These are phyloP conservation scores for Sebastes hubbsi DNA, from an alignment of 2,797 vertebrate genomes.

Conservation along the genomic window DNA sequence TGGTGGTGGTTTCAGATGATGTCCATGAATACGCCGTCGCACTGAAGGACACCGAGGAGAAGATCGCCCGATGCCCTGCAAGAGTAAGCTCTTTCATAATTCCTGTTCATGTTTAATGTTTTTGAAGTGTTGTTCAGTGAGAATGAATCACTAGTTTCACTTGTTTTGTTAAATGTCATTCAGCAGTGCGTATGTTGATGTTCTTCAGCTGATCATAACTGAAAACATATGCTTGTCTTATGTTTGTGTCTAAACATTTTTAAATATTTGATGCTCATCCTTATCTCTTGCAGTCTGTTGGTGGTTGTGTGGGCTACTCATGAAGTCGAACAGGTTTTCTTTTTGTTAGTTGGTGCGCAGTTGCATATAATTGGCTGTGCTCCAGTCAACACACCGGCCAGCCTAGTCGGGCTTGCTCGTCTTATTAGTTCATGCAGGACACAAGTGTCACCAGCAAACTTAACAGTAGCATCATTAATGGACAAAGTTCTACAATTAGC, in stretches of 20 bases:
- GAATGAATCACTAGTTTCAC: not conserved
- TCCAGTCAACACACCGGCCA: not conserved
- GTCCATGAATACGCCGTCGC: slow-evolving; percentile 96
- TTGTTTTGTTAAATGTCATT: too few species aligned
- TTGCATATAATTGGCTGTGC: slow-evolving; percentile 4
- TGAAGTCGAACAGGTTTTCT: not conserved
- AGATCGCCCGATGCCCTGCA: slow-evolving; percentile 90
- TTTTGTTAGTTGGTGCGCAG: not conserved
- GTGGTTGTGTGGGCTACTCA: not conserved
- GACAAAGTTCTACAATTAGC: not conserved
- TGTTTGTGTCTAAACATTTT: not conserved
- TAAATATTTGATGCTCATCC: not conserved
- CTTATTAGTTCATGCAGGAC: slow-evolving; percentile 3
- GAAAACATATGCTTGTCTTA: not conserved
- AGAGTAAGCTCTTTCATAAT: slow-evolving; percentile 57
- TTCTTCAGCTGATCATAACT: not conserved
- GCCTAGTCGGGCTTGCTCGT: not conserved
- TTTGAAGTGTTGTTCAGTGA: not conserved
- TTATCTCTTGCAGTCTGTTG: not conserved
- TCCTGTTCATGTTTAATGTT: not conserved
- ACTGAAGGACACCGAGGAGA: slow-evolving; percentile 96
- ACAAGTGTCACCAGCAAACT: not conserved
- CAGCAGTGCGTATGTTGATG: not conserved
- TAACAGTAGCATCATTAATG: not conserved
- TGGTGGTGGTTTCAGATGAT: slow-evolving; percentile 97